A percentile compares a stretch with the other conserved stretches of the same genome.
Evolutionary conservation across 2,113 vertebrate genomes (phyloP).

Genomic region (Thalassarche chlororhynchos): DNA sequence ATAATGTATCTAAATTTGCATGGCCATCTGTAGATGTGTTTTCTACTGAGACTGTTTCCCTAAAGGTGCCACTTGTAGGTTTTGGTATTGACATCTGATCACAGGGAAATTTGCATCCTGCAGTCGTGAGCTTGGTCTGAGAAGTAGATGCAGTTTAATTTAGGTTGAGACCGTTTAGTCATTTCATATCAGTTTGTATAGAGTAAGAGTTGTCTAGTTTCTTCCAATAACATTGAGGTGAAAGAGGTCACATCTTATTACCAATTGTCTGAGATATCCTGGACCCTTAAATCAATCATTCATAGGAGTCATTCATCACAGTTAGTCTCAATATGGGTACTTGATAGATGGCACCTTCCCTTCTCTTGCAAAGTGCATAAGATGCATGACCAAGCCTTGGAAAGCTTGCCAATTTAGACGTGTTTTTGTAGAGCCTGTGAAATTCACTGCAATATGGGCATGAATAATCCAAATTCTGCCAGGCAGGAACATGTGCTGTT

Average conservation of each 20-base stretch:
- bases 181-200: not conserved
- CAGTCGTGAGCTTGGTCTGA: not conserved
- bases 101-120: not conserved
- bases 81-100: not conserved
- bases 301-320: not conserved
- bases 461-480: constrained; percentile 54
- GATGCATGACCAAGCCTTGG: not conserved
- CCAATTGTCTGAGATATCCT: not conserved
- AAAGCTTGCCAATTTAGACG: not conserved
- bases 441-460: constrained; percentile 42
- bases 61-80: not conserved
- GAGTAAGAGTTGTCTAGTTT: not conserved
- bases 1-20: not conserved
- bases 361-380: not conserved
- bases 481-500: constrained; percentile 39
- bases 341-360: not conserved
- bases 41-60: not conserved
- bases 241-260: not conserved
- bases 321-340: not conserved
- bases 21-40: not conserved
- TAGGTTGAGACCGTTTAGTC: not conserved
- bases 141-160: not conserved
- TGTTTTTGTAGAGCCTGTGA: not conserved
- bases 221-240: not conserved
- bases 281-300: not conserved